A percentile compares a stretch with the other conserved stretches of the same genome.
Conservation (phyloP, 2,888 invertebrate genomes). For the Orthonevra nobilis region DNA sequence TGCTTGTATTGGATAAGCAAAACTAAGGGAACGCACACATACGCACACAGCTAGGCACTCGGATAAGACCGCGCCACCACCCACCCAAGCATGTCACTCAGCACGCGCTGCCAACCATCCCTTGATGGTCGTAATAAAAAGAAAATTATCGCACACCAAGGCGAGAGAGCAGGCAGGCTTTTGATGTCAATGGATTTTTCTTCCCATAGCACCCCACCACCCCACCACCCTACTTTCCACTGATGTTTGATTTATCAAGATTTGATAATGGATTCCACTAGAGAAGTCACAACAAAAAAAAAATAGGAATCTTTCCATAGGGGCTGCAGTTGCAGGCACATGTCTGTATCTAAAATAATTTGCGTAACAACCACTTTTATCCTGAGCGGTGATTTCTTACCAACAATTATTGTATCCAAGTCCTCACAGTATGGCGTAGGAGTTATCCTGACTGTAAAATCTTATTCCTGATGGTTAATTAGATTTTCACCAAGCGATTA, state of each 20-base stretch:
- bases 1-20: constrained; percentile 9
- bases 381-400: constrained; percentile 21
- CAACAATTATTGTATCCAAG: constrained; percentile 13
- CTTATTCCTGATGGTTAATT: background rate
- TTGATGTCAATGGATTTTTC: constrained; percentile 18
- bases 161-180: constrained; percentile 24
- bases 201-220: background rate
- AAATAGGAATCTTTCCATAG: constrained; percentile 11
- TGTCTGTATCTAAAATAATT: no score
- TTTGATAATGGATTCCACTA: constrained; percentile 39
- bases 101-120: background rate
- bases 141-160: constrained; percentile 66
- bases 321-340: constrained; percentile 1
- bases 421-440: background rate
- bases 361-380: constrained; percentile 17
- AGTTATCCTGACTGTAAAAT: constrained; percentile 1
- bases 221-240: constrained; percentile 1
- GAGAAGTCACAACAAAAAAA: no score
- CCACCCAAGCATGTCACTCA: no score
- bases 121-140: constrained; percentile 44
- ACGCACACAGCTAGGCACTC: constrained; percentile 36
- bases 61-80: constrained; percentile 1
- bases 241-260: constrained; percentile 34
- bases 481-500: background rate
- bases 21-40: constrained; percentile 58